Base-by-base conservation (phyloP, 1,140 invertebrate species). In the Meloidogyne floridensis region DNA sequence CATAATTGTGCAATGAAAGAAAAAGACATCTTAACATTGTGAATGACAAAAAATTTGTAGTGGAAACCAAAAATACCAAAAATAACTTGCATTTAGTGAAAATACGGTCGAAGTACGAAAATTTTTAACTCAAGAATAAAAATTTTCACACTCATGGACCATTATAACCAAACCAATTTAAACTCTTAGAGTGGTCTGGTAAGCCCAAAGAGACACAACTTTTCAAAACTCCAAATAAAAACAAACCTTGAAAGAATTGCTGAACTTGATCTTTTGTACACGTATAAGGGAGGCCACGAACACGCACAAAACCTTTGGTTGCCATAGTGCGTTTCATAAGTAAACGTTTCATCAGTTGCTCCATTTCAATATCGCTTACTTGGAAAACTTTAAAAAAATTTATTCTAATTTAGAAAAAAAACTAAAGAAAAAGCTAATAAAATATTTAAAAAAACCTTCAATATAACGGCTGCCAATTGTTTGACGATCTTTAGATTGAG, bases 231-330 rank as follows among this genome's bases (percentile, higher is more conserved):
- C 32, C 11, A 91, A 92, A 94, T 2, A 11, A 75, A 54, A 80
- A 82, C 65, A 80, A 9, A 97, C 96, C 96, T 91, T 93, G 93
- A 91, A 98, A 97, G 91, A 98, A 98, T 82, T 96, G 93, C 20
- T 94, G 92, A 86, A 98, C 95, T 91, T 97, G 95, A 90, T 96
- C 94, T 89, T 95, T 95, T 0, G 94, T 95, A 90, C 95, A 96
- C 53, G 94, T 95, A 92, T 95, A 97, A n/a, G 96, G 96, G 81
- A 98, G 91, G 43, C 96, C 96, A 53, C 93, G 87, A 43, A 93
- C 85, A 11, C 93, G 87, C 6, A 93, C 86, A 91, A 92, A 90
- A 86, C 91, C 87, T 47, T 80, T 80, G n/a, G 51, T 73, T 32
- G 81, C 70, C n/a, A 53, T 72, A 42, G 82, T 75, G 13, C 75